A percentile compares a stretch with the other conserved stretches of the same genome.
Conservation (phyloP, 1,140 invertebrate genomes). For the Chironomus tepperi region DNA sequence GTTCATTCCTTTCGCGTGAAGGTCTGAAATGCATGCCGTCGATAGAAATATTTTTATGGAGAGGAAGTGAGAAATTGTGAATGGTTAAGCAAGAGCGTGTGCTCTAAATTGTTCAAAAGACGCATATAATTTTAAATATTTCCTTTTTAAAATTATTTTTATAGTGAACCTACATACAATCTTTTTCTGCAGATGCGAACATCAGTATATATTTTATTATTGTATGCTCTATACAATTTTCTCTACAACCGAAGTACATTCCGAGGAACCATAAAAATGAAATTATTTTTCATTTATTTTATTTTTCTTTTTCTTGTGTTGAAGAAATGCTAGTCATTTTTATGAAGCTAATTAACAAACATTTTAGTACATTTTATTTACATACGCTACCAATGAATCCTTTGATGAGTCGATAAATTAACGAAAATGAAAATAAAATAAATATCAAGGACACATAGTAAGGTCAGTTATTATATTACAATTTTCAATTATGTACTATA, state of each 20-base stretch:
- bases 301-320: background rate
- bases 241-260: background rate
- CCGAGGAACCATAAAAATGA: background rate
- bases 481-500: background rate
- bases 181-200: constrained; percentile 11
- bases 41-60: background rate
- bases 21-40: too few relatives aligned
- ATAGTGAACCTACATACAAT: background rate
- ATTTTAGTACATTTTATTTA: too few relatives aligned
- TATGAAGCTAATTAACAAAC: background rate
- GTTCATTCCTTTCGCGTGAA: too few relatives aligned
- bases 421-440: background rate
- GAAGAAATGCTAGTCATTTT: constrained; percentile 1
- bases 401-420: background rate
- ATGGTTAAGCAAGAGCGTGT: background rate
- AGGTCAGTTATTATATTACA: constrained; percentile 8
- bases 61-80: background rate
- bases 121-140: constrained; percentile 9
- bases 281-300: too few relatives aligned
- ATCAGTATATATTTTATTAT: constrained; percentile 11
- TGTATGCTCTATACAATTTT: background rate
- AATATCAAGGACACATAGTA: background rate
- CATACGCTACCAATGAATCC: background rate
- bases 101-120: constrained; percentile 13
- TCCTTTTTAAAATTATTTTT: constrained; percentile 10